Evolutionary conservation across 2,113 vertebrate species (phyloP).

Genomic region (Piliocolobus tephrosceles): DNA sequence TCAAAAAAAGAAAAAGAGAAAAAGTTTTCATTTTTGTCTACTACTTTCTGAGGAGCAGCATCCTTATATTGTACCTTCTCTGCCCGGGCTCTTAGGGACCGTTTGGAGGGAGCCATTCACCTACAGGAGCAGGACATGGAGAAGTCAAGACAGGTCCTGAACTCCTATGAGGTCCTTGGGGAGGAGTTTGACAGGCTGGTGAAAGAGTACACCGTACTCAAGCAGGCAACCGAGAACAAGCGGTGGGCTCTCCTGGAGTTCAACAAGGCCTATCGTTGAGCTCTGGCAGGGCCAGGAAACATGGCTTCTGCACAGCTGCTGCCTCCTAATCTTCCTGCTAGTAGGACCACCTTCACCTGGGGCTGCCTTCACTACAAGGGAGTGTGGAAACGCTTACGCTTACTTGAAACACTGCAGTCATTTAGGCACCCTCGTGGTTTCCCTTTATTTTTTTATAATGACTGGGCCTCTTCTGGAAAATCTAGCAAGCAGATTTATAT

Average conservation of each 20-base stretch:
- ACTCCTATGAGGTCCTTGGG: conserved; percentile 79
- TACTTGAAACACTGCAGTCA: background rate
- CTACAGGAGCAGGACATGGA: conserved; percentile 75
- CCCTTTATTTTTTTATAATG: background rate
- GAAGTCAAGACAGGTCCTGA: conserved; percentile 69
- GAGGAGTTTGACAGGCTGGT: conserved; percentile 82
- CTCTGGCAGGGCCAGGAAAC: background rate
- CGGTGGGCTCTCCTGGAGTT: conserved; percentile 81
- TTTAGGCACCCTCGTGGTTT: background rate
- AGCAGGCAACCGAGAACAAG: conserved; percentile 71
- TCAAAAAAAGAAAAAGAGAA: background rate
- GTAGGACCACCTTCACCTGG: background rate
- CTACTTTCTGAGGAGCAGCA: background rate
- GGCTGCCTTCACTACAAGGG: background rate
- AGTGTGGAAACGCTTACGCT: background rate
- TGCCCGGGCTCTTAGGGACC: conserved; percentile 66
- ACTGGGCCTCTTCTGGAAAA: conserved; percentile 35
- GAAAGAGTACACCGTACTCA: conserved; percentile 79
- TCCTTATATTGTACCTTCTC: conserved; percentile 18
- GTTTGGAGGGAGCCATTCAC: conserved; percentile 69
- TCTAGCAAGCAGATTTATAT: conserved; percentile 14
- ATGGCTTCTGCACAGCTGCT: rapidly evolving
- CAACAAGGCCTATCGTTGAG: conserved; percentile 68
- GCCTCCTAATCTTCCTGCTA: background rate
- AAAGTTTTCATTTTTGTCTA: background rate